Evolutionary conservation across 2,888 invertebrate species (phyloP).

Genomic region (Fragum fragum): DNA sequence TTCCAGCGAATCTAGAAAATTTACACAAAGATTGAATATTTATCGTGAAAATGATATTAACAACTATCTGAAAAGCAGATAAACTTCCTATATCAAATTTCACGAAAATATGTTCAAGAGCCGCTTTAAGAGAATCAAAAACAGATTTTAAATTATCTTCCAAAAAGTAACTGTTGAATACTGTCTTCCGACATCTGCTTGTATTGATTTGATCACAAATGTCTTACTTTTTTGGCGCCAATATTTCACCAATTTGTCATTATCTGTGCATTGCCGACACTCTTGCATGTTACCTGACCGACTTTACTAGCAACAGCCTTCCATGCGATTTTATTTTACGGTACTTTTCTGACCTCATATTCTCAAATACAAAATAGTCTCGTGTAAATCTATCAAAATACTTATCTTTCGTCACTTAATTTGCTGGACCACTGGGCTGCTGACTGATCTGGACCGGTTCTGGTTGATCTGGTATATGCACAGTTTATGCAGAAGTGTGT

Average conservation of each 20-base stretch:
- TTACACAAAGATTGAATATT: no score
- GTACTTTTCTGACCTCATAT: conserved; percentile 43
- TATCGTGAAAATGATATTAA: no score
- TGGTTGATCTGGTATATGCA: conserved; percentile 19
- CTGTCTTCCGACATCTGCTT: conserved; percentile 35
- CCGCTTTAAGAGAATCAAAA: conserved; percentile 33
- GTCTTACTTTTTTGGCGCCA: conserved; percentile 20
- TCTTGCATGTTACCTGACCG: conserved; percentile 52
- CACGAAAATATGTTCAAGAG: no score
- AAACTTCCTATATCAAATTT: no score
- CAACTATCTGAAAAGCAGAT: no score
- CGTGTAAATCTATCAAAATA: conserved; percentile 40
- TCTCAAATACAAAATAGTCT: conserved; percentile 56
- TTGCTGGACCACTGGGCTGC: background rate
- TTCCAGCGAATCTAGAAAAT: conserved; percentile 52
- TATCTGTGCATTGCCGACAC: conserved; percentile 45
- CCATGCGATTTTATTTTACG: conserved; percentile 25
- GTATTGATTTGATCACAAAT: conserved; percentile 41
- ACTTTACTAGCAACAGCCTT: conserved; percentile 48
- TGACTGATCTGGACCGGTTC: conserved; percentile 1
- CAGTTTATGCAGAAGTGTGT: conserved; percentile 43
- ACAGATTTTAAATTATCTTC: conserved; percentile 16
- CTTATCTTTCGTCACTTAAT: conserved; percentile 41
- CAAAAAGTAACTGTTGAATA: conserved; percentile 40
- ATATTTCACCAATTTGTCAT: conserved; percentile 44